phyloP scores from a whole-genome alignment of 2,888 invertebrate species.

The Dastarcus helophoroides region DNA sequence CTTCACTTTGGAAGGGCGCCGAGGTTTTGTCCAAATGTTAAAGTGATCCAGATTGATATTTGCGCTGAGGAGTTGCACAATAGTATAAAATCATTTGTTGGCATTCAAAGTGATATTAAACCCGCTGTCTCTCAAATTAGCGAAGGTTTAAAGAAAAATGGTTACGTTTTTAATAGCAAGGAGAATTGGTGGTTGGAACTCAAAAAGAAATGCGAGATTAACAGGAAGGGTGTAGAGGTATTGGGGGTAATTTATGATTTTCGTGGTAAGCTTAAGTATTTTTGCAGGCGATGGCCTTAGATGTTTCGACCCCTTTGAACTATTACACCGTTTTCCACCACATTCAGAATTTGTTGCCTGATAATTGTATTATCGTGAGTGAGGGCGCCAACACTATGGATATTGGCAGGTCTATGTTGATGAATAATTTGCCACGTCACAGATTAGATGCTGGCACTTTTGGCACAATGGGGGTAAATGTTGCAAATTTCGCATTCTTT shows the following conservation, averaged over 20 bases:
- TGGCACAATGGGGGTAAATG: slow-evolving; percentile 83
- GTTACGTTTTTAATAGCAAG: slow-evolving; percentile 45
- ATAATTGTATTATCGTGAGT: slow-evolving; percentile 82
- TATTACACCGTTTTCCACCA: slow-evolving; percentile 88
- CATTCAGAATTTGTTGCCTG: slow-evolving; percentile 63
- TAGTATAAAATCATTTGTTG: slow-evolving; percentile 67
- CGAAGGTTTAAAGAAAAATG: slow-evolving; percentile 44
- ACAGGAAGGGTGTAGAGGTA: slow-evolving; percentile 59
- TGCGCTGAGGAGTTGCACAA: slow-evolving; percentile 87
- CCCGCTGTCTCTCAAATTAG: slow-evolving; percentile 57
- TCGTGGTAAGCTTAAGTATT: not conserved
- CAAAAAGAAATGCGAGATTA: slow-evolving; percentile 57
- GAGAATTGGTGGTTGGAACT: slow-evolving; percentile 71
- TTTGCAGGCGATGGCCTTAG: slow-evolving; percentile 56
- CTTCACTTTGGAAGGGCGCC: slow-evolving; percentile 90
- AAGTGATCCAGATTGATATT: slow-evolving; percentile 86
- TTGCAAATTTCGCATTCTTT: too few species aligned
- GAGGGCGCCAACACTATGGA: slow-evolving; percentile 99
- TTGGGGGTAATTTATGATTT: slow-evolving; percentile 8
- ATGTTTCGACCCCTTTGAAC: slow-evolving; percentile 70
- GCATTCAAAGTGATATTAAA: slow-evolving; percentile 75
- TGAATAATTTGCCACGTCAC: slow-evolving; percentile 75
- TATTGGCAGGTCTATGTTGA: slow-evolving; percentile 80
- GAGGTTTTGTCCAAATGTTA: slow-evolving; percentile 68
- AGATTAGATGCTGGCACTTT: slow-evolving; percentile 93